Evolutionary conservation across 2,888 invertebrate genomes (phyloP).

Genomic region (Stenchaetothrips biformis): DNA sequence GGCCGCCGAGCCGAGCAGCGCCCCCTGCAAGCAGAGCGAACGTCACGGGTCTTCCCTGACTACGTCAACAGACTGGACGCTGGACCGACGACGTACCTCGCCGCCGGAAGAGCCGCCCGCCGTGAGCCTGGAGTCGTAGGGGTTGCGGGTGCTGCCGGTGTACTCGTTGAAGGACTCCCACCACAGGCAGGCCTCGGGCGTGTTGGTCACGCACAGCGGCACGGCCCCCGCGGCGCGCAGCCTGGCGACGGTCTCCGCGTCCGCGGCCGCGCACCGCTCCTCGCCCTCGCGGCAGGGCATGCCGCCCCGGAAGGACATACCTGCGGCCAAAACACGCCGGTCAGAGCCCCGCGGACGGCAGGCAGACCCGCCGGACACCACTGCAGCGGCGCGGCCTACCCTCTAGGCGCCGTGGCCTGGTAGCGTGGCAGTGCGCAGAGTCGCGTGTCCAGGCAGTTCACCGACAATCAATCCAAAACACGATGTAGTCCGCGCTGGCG

Average conservation of each 20-base stretch:
- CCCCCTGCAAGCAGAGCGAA: constrained; percentile 51
- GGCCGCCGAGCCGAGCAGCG: constrained; percentile 70
- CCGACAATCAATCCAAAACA: too few relatives aligned
- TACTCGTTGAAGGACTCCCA: constrained; percentile 79
- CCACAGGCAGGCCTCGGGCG: constrained; percentile 83
- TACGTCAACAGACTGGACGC: too few relatives aligned
- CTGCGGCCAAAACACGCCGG: constrained; percentile 28
- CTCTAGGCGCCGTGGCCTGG: too few relatives aligned
- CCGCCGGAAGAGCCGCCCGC: constrained; percentile 88
- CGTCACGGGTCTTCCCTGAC: too few relatives aligned
- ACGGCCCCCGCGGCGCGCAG: constrained; percentile 71
- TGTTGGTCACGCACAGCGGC: constrained; percentile 75
- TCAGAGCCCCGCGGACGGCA: too few relatives aligned
- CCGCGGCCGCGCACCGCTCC: constrained; percentile 44
- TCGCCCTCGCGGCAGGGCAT: constrained; percentile 27
- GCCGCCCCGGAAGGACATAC: constrained; percentile 37
- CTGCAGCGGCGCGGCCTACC: too few relatives aligned
- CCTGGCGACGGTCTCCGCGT: constrained; percentile 62
- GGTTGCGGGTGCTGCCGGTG: constrained; percentile 74
- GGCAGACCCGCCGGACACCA: too few relatives aligned
- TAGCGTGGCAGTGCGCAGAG: too few relatives aligned
- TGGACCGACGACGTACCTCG: constrained; percentile 51
- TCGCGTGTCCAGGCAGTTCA: too few relatives aligned
- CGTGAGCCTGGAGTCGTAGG: constrained; percentile 67
- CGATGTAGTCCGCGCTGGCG: too few relatives aligned